phyloP scores from a whole-genome alignment of 2,113 vertebrate genomes.

The Dryoscopus gambensis region DNA sequence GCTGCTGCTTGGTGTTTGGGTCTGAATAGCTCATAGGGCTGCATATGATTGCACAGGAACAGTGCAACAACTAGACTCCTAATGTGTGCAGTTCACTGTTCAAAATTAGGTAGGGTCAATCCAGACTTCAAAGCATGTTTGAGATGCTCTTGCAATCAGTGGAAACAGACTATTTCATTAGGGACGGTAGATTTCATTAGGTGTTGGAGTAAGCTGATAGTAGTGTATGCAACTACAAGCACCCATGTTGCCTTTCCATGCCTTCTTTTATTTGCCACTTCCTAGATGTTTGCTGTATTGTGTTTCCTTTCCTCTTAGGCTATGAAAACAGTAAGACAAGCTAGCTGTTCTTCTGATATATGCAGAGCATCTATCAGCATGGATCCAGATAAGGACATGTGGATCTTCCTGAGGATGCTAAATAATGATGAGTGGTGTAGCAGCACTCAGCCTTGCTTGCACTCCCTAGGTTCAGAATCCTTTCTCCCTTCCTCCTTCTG shows the following conservation, averaged over 20 bases:
- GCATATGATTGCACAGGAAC: neutral
- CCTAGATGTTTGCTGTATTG: neutral
- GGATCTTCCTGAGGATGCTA: neutral
- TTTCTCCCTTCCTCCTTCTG: neutral
- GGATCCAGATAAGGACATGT: neutral
- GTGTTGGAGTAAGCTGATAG: neutral
- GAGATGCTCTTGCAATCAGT: neutral
- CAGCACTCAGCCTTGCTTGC: neutral
- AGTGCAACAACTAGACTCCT: neutral
- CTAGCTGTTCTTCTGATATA: neutral
- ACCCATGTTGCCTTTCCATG: neutral
- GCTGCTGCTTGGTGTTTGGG: neutral
- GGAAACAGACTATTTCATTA: neutral
- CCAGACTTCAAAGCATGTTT: neutral
- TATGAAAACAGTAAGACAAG: neutral
- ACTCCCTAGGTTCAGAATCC: neutral
- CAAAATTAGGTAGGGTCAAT: neutral
- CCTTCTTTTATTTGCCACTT: neutral
- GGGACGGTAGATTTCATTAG: neutral
- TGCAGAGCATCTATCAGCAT: neutral
- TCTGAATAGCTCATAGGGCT: neutral
- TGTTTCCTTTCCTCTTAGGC: neutral
- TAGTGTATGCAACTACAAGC: neutral
- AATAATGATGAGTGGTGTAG: neutral
- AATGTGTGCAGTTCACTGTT: neutral